A percentile compares a stretch with the other conserved stretches of the same genome.
These are phyloP conservation scores for Numenius phaeopus DNA, from an alignment of 2,797 vertebrate species.

Conservation along the genomic window DNA sequence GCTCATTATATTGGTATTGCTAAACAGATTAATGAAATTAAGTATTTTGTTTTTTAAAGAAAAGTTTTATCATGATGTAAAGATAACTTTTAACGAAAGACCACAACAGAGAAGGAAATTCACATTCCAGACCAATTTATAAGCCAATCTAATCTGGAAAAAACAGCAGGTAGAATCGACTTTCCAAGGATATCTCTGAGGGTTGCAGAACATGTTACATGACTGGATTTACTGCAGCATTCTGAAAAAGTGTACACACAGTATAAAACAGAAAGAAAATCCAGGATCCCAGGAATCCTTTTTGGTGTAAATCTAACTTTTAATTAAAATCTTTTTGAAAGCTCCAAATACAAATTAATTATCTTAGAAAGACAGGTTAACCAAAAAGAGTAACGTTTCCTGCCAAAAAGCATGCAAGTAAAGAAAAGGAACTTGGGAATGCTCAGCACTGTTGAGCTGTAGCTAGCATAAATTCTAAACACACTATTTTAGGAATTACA, in stretches of 20 bases:
- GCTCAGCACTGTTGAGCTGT: background rate
- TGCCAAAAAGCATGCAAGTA: background rate
- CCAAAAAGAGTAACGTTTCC: background rate
- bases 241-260: background rate
- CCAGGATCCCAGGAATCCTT: background rate
- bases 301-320: background rate
- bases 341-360: slow-evolving; percentile 8
- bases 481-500: background rate
- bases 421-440: background rate
- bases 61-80: slow-evolving; percentile 74
- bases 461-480: slow-evolving; percentile 22
- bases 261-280: background rate
- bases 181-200: slow-evolving; percentile 37
- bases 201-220: slow-evolving; percentile 19
- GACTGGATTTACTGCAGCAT: background rate
- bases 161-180: slow-evolving; percentile 39
- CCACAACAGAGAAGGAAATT: slow-evolving; percentile 63
- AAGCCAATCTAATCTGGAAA: slow-evolving; percentile 59
- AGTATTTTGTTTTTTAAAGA: slow-evolving; percentile 76
- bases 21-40: slow-evolving; percentile 86
- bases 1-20: slow-evolving; percentile 86
- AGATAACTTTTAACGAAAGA: slow-evolving; percentile 69
- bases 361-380: background rate
- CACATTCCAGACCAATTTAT: slow-evolving; percentile 71
- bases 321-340: slow-evolving; percentile 17